A percentile compares a stretch with the other conserved stretches of the same genome.
These are phyloP conservation scores for Xiphophorus couchianus DNA, from an alignment of 2,113 vertebrate species.

Conservation along the genomic window DNA sequence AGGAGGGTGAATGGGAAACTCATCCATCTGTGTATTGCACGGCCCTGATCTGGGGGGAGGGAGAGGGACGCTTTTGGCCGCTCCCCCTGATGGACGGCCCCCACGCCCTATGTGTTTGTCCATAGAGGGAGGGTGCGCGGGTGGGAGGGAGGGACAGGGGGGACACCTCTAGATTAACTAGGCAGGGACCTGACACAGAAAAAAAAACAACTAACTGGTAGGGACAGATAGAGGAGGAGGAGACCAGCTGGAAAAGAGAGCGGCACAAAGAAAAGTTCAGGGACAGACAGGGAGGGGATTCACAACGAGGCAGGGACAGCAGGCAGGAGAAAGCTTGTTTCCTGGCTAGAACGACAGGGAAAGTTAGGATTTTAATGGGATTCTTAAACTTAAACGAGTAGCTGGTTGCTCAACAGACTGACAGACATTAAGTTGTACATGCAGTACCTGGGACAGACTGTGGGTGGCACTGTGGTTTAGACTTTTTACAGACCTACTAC, in stretches of 20 bases:
- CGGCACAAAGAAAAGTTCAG: constrained; percentile 53
- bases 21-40: constrained; percentile 89
- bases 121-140: constrained; percentile 81
- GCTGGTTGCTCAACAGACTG: constrained; percentile 60
- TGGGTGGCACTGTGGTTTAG: constrained; percentile 65
- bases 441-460: constrained; percentile 65
- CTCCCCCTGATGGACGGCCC: constrained; percentile 83
- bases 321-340: constrained; percentile 40
- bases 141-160: constrained; percentile 78
- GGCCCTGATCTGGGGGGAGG: constrained; percentile 88
- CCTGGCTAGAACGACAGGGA: constrained; percentile 55
- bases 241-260: constrained; percentile 45
- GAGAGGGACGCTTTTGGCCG: constrained; percentile 82
- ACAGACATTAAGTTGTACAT: constrained; percentile 53
- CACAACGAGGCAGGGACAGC: constrained; percentile 49
- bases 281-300: constrained; percentile 51
- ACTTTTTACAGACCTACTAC: constrained; percentile 64
- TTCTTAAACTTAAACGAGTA: constrained; percentile 29
- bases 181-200: constrained; percentile 80
- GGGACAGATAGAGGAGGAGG: constrained; percentile 70
- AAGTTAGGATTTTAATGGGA: constrained; percentile 62
- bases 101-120: constrained; percentile 85
- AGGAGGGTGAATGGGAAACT: constrained; percentile 88
- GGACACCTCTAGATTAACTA: constrained; percentile 83
- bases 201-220: constrained; percentile 74